Evolutionary conservation across 2,113 vertebrate genomes (phyloP).

Genomic region (Eira barbara): DNA sequence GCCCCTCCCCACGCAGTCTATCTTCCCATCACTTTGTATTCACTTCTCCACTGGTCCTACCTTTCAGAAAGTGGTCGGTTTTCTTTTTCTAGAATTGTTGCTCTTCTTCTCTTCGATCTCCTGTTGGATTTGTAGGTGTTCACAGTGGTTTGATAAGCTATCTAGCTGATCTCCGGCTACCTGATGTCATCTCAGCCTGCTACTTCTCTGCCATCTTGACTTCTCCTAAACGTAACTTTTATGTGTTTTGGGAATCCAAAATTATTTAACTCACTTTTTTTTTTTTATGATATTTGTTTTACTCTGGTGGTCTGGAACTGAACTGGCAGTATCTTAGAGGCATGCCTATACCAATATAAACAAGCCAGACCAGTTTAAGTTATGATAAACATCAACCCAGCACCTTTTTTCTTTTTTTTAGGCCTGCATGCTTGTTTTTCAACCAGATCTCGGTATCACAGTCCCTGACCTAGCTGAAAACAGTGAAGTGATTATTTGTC

Average conservation of each 20-base stretch:
- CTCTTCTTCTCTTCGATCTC: too few relatives aligned
- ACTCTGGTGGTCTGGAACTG: neutral
- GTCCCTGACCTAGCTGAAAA: neutral
- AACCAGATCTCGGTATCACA: conserved; percentile 82
- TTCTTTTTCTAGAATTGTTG: too few relatives aligned
- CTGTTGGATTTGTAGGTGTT: too few relatives aligned
- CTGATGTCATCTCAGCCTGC: too few relatives aligned
- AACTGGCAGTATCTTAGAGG: neutral
- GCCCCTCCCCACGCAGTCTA: too few relatives aligned
- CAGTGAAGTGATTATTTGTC: conserved; percentile 84
- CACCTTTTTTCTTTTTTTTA: conserved; percentile 56
- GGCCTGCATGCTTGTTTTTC: conserved; percentile 94
- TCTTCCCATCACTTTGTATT: too few relatives aligned
- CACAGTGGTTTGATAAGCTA: too few relatives aligned
- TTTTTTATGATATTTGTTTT: neutral
- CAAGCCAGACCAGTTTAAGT: neutral
- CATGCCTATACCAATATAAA: neutral
- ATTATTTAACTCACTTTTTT: neutral
- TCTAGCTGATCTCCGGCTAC: too few relatives aligned
- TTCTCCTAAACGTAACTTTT: neutral
- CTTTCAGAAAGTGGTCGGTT: too few relatives aligned
- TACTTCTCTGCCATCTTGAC: too few relatives aligned
- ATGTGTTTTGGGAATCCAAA: neutral
- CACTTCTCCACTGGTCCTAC: too few relatives aligned
- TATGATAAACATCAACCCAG: neutral